Conservation (phyloP, 2,113 vertebrate species). For the Lophotis ruficrista region DNA sequence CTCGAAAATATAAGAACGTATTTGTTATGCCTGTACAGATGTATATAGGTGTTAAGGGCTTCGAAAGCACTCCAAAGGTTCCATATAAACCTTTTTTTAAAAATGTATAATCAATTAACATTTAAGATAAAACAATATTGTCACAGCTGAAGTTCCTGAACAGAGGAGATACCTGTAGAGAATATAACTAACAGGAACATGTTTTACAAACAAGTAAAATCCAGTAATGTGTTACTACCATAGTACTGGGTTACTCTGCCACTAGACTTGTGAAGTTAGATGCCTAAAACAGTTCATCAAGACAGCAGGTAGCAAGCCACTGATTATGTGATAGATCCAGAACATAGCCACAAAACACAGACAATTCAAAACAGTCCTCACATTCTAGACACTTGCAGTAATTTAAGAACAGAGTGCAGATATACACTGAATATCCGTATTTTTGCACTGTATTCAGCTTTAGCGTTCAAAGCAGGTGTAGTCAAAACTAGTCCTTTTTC, state of each 20-base stretch:
- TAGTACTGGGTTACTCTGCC: background rate
- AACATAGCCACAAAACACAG: background rate
- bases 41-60: background rate
- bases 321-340: background rate
- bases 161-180: background rate
- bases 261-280: background rate
- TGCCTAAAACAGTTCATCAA: background rate
- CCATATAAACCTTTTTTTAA: background rate
- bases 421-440: background rate
- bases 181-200: background rate
- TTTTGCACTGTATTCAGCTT: background rate
- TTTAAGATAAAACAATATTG: background rate
- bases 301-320: background rate
- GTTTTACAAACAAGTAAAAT: background rate
- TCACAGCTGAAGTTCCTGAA: background rate
- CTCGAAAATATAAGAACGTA: background rate
- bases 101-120: background rate
- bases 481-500: background rate
- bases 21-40: background rate
- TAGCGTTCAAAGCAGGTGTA: background rate
- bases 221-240: background rate
- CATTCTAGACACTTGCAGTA: background rate
- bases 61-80: background rate
- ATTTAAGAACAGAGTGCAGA: background rate
- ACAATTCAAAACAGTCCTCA: background rate